Evolutionary conservation across 2,888 invertebrate species (phyloP), one percentile per base, ranked within the genome.

Genomic region (Augochlorella aurata): DNA sequence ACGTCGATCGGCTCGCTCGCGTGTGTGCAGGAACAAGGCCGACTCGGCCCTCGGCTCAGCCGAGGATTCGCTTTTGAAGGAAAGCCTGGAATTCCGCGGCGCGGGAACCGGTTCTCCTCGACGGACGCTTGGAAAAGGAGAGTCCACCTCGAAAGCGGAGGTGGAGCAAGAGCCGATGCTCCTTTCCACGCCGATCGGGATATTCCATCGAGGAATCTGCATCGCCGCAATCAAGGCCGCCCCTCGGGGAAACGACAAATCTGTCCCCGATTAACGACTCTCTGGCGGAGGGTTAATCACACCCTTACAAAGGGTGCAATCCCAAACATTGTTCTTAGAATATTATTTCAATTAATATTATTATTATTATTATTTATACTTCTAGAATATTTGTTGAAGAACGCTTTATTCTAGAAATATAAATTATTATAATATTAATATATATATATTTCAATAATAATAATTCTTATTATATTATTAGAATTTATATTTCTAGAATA

Each of bases 51-150:
- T n/a, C 24, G 72, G 49, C 18, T 38, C 29, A 16, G 38, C 52
- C 85, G 87, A 89, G 77, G 77, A 90, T 90, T 89, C 82, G 87
- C 88, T 88, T 90, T 89, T 89, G 86, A 87, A 86, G 90, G 87
- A 90, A 91, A 90, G 89, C 88, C 76, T 85, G 89, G 88, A 88
- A 90, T 91, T 90, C 90, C 90, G 79, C 78, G 83, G 83, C 79
- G 77, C 75, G 78, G 81, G 84, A 91, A 91, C 91, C 91, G 91
- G 91, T 91, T 91, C n/a, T n/a, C 80, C 81, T 79, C 79, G 77
- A 38, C 71, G 86, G 72, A 72, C 82, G 74, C 66, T 68, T 74
- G 83, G 77, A 83, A 83, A 83, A 81, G 83, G 82, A 82, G 77
- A 81, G 76, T 81, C n/a, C n/a, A n/a, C n/a, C n/a, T n/a, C 82